Base-by-base conservation (phyloP, 1,140 invertebrate species). In the Zaprionus capensis region DNA sequence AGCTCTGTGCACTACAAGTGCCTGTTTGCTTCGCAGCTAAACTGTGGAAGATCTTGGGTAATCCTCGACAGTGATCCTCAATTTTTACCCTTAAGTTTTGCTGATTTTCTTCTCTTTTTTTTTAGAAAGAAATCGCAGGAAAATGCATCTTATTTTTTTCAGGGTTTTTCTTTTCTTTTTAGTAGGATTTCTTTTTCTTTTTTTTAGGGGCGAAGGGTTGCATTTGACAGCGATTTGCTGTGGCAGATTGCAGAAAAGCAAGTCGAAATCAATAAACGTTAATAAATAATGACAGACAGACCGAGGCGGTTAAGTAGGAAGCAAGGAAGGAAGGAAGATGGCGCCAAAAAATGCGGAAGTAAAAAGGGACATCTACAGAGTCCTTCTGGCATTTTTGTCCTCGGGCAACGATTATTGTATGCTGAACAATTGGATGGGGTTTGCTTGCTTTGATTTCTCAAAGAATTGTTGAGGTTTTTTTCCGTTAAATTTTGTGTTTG, bases 1-100 rank as follows among this genome's bases (percentile, higher is more conserved):
- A 34, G 9, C 9, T 11, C 31, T 34, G 31, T 17, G 22, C 15
- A 28, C 51, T 38, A 62, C 64, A 63, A 73, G 62, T 72, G 71
- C 46, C 9, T 66, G 67, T 82, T 80, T 82, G 56, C 71, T 68
- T 44, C 62, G 15, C 71, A 78, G 81, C 80, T 91, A 88, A 91
- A 85, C 88, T 84, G 88, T 88, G 76, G 79, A 91, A 90, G 88
- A 91, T 91, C 90, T 80, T 80, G 38, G 71, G 72, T 91, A 91
- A 91, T 91, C 75, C 75, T 64, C 57, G 80, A 83, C 80, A 84
- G 70, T 88, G 88, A 91, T 91, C 83, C 86, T 91, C 88, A 80
- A 82, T 84, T 91, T 91, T 88, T 91, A 91, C 88, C 88, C 88
- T 91, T 91, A 70, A 91, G 71, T 82, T 76, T 73, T 12, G 24